Evolutionary conservation across 2,797 vertebrate genomes (phyloP), one percentile per base, ranked within the genome.

Genomic region (Champsocephalus gunnari): DNA sequence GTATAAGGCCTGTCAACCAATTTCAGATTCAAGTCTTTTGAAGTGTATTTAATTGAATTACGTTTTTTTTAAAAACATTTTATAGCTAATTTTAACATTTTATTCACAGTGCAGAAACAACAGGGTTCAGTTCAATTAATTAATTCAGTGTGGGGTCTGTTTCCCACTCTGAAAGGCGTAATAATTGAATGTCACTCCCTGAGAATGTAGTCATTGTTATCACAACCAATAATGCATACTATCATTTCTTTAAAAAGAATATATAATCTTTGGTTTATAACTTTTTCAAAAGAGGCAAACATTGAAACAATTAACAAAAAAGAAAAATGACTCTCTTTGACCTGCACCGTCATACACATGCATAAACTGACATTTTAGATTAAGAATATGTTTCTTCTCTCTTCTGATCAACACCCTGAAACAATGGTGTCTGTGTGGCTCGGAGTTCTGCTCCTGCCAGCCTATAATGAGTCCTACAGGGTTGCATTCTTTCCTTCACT

Each of bases 401-500:
- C 16, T 12, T 68, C 54, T 79, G 59, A 75, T 21, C 80, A 80
- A 79, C 65, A 66, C 12, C 17, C 55, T 75, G 77, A 86, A 90
- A 86, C 89, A 77, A 73, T 57, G 72, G 63, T 84, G 78, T 84
- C 79, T 83, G 67, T 48, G 74, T 82, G 73, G 76, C 75, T 71
- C 64, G 73, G 16, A 80, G 77, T 61, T 81, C 62, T 82, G 12
- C 86, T 81, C 41, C 70, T 59, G 48, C 61, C 66, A 48, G 41
- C 66, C 55, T 48, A 5, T 86, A 89, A 89, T 83, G 81, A 90
- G 77, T 67, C 75, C 55, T 66, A 17, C 12, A 78, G 56, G 82
- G 67, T 60, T 73, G 55, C 73, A 78, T 75, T 81, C 67, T 63
- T 66, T 69, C 66, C 70, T 60, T 66, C 91, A 84, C 87, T 93